A percentile compares a stretch with the other conserved stretches of the same genome.
These are phyloP conservation scores for Andrena bicolor DNA, from an alignment of 2,888 invertebrate species.

Conservation along the genomic window DNA sequence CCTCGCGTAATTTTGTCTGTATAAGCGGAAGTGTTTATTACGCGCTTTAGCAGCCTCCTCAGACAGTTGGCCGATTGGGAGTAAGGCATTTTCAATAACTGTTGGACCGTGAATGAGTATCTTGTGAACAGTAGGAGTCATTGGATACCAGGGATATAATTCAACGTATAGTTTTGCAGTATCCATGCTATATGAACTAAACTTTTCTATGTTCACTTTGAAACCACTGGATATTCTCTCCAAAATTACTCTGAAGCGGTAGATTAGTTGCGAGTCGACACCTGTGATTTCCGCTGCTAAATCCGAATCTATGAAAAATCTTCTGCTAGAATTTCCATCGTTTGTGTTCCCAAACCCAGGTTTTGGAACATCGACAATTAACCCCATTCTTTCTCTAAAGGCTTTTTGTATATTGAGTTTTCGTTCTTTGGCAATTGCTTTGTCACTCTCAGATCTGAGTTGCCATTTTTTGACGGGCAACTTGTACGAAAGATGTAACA, in stretches of 20 bases:
- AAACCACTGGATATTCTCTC: background rate
- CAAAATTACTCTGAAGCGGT: background rate
- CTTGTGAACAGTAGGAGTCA: too few species aligned
- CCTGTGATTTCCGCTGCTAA: constrained; percentile 36
- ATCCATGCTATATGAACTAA: background rate
- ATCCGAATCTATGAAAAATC: constrained; percentile 48
- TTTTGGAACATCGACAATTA: constrained; percentile 59
- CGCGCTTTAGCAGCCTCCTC: background rate
- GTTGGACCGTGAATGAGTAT: too few species aligned
- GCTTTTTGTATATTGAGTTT: constrained; percentile 32
- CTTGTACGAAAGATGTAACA: background rate
- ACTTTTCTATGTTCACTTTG: background rate
- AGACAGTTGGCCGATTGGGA: background rate
- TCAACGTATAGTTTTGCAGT: background rate
- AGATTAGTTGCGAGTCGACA: background rate
- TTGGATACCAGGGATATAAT: too few species aligned
- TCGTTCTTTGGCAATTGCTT: background rate
- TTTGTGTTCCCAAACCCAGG: constrained; percentile 56
- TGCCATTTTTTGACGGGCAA: constrained; percentile 55
- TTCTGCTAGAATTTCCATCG: constrained; percentile 57
- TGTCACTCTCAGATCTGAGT: background rate
- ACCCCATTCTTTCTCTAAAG: constrained; percentile 44
- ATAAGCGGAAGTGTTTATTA: background rate
- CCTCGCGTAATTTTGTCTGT: background rate
- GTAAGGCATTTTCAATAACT: background rate